phyloP scores from a whole-genome alignment of 2,113 vertebrate genomes.

The Lophura nycthemera region DNA sequence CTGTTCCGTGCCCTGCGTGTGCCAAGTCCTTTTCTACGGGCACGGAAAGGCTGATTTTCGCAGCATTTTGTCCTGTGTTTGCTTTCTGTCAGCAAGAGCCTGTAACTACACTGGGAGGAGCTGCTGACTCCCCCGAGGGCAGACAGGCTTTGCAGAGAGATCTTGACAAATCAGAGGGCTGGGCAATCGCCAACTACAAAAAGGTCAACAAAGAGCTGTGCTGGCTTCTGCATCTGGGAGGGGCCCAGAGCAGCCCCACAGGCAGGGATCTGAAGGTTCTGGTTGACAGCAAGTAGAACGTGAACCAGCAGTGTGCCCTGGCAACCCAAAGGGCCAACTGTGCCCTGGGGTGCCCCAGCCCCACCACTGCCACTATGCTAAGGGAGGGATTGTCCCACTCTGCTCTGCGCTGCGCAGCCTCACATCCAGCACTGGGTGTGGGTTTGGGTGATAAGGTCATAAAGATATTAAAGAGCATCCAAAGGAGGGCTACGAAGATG shows the following conservation, averaged over 20 bases:
- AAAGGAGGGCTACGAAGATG: not conserved
- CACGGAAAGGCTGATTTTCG: not conserved
- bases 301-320: not conserved
- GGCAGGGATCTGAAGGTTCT: not conserved
- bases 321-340: not conserved
- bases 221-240: not conserved
- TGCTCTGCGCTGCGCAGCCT: not conserved
- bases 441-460: not conserved
- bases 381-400: not conserved
- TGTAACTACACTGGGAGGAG: not conserved
- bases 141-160: not conserved
- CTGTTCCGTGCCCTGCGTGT: not conserved
- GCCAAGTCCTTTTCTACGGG: not conserved
- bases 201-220: not conserved
- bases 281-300: not conserved
- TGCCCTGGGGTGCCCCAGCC: no score
- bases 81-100: not conserved
- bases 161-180: not conserved
- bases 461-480: not conserved
- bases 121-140: not conserved
- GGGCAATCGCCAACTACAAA: not conserved
- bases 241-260: no score
- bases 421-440: not conserved
- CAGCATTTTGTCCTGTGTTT: not conserved
- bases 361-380: not conserved